A percentile compares a stretch with the other conserved stretches of the same genome.
These are phyloP conservation scores for Parazoanthus darwini DNA, from an alignment of 92 coral and sea anemone genomes.

Conservation along the genomic window DNA sequence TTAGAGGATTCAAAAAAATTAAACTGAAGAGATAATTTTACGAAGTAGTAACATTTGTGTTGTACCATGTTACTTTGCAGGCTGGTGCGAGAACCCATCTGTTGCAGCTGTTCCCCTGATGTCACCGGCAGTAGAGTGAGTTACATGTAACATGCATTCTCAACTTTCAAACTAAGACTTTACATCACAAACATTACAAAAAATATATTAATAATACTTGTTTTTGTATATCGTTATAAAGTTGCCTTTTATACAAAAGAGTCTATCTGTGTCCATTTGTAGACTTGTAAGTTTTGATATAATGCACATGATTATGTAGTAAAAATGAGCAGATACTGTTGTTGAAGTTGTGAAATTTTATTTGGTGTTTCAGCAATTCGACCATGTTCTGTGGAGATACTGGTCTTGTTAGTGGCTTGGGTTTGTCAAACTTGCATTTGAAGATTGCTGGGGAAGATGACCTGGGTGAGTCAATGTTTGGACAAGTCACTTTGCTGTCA, in stretches of 20 bases:
- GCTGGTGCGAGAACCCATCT: conserved; percentile 41
- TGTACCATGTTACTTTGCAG: conserved; percentile 10
- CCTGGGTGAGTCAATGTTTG: conserved; percentile 56
- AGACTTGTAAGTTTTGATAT: too few relatives aligned
- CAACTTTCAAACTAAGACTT: background rate
- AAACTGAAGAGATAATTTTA: too few relatives aligned
- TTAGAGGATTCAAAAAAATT: too few relatives aligned
- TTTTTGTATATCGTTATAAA: too few relatives aligned
- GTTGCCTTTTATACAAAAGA: too few relatives aligned
- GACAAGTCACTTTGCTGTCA: background rate
- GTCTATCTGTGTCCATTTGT: too few relatives aligned
- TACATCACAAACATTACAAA: too few relatives aligned
- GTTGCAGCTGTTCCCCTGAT: background rate
- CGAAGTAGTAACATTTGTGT: background rate
- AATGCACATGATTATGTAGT: too few relatives aligned
- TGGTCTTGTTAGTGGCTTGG: conserved; percentile 77
- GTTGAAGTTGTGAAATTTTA: background rate
- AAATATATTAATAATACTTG: too few relatives aligned
- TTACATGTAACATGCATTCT: background rate
- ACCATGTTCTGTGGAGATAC: conserved; percentile 41
- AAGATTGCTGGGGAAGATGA: conserved; percentile 89
- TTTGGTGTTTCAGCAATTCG: conserved; percentile 29
- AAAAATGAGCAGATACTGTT: background rate
- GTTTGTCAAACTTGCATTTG: conserved; percentile 86
- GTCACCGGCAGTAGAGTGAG: conserved; percentile 31